Evolutionary conservation across 2,888 invertebrate species (phyloP).

Genomic region (Agonopterix heracliana): DNA sequence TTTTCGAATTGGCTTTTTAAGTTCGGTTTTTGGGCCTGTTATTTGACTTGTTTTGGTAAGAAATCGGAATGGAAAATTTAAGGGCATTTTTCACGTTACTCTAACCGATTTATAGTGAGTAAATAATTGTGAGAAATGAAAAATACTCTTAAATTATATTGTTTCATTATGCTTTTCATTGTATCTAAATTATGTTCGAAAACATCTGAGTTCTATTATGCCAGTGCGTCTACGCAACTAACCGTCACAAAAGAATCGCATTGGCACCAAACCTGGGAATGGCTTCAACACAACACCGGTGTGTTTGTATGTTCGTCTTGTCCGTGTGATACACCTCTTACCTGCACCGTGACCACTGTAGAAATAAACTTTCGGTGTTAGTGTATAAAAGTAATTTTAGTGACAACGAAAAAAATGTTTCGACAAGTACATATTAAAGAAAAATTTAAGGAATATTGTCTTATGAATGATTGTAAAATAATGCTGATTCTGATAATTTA

Average conservation of each 20-base stretch:
- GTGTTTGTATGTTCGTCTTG: constrained; percentile 37
- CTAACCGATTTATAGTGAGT: not conserved
- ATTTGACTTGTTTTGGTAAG: constrained; percentile 9
- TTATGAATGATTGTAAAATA: no score
- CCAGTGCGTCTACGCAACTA: constrained; percentile 72
- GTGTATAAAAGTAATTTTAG: not conserved
- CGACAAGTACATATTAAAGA: no score
- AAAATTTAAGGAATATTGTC: no score
- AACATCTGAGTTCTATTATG: constrained; percentile 12
- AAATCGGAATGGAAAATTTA: constrained; percentile 1
- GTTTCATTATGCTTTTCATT: constrained; percentile 2
- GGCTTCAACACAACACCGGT: constrained; percentile 57
- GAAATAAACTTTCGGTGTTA: not conserved
- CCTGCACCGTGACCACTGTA: constrained; percentile 36
- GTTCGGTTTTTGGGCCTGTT: constrained; percentile 15
- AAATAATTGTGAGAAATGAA: not conserved
- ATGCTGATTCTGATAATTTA: no score
- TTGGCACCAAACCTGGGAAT: constrained; percentile 59
- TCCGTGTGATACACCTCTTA: constrained; percentile 45
- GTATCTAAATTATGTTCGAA: not conserved
- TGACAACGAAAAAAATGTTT: no score
- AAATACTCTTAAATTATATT: constrained; percentile 5
- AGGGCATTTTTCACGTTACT: constrained; percentile 1
- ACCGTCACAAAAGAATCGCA: constrained; percentile 45
- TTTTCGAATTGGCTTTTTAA: constrained; percentile 17